These are phyloP conservation scores for Trachymyrmex cornetzi DNA, from an alignment of 1,140 invertebrate genomes.

Conservation along the genomic window DNA sequence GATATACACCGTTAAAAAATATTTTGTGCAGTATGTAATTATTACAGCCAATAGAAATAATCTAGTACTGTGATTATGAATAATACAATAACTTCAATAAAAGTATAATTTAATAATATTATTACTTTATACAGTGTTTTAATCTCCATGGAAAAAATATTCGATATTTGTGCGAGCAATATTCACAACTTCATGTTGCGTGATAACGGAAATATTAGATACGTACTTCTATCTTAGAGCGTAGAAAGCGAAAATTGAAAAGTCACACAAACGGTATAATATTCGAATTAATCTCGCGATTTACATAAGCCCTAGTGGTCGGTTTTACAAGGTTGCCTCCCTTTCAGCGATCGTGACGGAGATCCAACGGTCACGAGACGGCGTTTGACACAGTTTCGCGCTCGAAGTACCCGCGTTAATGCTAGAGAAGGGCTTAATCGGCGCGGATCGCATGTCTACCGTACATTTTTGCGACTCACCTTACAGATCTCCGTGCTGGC, in stretches of 20 bases:
- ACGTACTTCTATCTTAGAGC: neutral
- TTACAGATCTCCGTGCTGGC: conserved; percentile 90
- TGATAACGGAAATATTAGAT: neutral
- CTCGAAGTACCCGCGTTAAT: conserved; percentile 65
- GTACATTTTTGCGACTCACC: conserved; percentile 85
- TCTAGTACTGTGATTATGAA: neutral
- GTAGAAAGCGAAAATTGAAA: conserved; percentile 63
- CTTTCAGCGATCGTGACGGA: conserved; percentile 64
- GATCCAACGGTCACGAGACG: conserved; percentile 66
- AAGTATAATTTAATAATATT: too few species aligned
- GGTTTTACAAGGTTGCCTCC: conserved; percentile 36
- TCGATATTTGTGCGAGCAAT: neutral
- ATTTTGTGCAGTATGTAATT: neutral
- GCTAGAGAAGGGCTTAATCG: conserved; percentile 64
- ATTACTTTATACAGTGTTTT: neutral
- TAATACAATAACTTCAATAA: too few species aligned
- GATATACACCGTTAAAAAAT: conserved; percentile 10
- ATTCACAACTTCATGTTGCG: neutral
- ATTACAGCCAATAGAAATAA: neutral
- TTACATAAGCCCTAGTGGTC: conserved; percentile 22
- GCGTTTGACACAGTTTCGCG: conserved; percentile 70
- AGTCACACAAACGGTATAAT: conserved; percentile 53
- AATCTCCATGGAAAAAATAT: neutral
- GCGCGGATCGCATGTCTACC: conserved; percentile 72
- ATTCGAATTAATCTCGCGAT: conserved; percentile 48